Evolutionary conservation across 2,888 invertebrate species (phyloP), one percentile per base, ranked within the genome.

Genomic region (Rhynchonema sp.): DNA sequence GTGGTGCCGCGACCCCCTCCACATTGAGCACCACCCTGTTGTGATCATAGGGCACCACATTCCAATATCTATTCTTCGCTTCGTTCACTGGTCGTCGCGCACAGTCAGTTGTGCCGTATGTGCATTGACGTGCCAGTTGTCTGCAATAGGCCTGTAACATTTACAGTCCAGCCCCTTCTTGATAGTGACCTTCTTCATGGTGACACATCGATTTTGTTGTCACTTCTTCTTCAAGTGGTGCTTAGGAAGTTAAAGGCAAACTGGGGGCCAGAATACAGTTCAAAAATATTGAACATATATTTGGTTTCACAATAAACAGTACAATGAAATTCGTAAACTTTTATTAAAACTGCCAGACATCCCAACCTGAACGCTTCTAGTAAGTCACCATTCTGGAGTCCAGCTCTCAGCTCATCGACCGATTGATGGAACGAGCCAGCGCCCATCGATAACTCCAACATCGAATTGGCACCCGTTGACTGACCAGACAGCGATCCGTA

Each of bases 41-140:
- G 38, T n/a, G 2, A 49, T 63, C 62, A 55, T 63, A 63, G 22
- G 63, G 63, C 55, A 63, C 52, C 46, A 63, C 61, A 53, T 63
- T 63, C 29, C 46, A 55, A 52, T 63, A 63, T 9, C 53, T 20
- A 17, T 20, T 38, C 46, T 56, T 26, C 26, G 13, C 26, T 13
- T 27, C 26, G 27, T 55, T 55, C 6, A 22, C 28, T 3, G 17
- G 22, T 2, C 27, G 55, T 26, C 55, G 9, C 6, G 22, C 55
- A 27, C 3, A 26, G 13, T 49, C 49, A n/a, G 49, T 49, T 6
- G 13, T 49, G 49, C 20, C n/a, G n/a, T 49, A n/a, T n/a, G 49
- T 3, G 13, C 3, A n/a, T n/a, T 49, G 49, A n/a, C 49, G 20
- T 6, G 3, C 3, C 49, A 49, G 49, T n/a, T n/a, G 49, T 13